Conservation (phyloP, 2,113 vertebrate species). For the Xiphias gladius region DNA sequence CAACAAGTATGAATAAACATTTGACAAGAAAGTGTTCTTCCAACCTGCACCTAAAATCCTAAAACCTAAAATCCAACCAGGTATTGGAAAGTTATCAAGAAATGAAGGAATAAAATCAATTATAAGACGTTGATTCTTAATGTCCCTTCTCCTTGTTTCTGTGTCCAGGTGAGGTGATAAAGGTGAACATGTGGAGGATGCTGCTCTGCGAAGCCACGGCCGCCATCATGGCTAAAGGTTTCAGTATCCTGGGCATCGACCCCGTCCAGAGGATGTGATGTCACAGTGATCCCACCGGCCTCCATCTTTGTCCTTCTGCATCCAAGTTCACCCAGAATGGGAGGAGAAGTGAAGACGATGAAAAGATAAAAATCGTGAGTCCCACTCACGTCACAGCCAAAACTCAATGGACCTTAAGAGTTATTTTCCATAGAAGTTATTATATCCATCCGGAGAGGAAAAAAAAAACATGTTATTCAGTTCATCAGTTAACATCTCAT, state of each 20-base stretch:
- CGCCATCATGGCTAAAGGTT: constrained; percentile 93
- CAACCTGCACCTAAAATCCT: too few relatives aligned
- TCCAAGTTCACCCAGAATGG: too few relatives aligned
- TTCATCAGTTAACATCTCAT: not conserved
- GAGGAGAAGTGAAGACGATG: not conserved
- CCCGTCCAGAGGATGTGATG: constrained; percentile 95
- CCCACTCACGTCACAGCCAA: not conserved
- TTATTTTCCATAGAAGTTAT: not conserved
- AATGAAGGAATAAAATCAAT: too few relatives aligned
- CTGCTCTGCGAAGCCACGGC: constrained; percentile 95
- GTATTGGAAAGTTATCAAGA: too few relatives aligned
- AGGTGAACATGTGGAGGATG: constrained; percentile 97
- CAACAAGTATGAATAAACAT: too few relatives aligned
- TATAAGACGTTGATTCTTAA: too few relatives aligned
- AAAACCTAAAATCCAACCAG: too few relatives aligned
- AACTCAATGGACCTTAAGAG: constrained; percentile 4
- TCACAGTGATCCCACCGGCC: not conserved
- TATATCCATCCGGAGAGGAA: not conserved
- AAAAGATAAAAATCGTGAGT: not conserved
- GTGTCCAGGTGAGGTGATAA: constrained; percentile 90
- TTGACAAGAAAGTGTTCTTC: too few relatives aligned
- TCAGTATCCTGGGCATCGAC: constrained; percentile 94
- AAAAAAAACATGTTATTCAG: not conserved
- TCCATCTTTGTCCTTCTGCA: not conserved
- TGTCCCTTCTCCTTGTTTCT: not conserved